Conservation (phyloP, 1,140 invertebrate genomes). For the Cydia strobilella region DNA sequence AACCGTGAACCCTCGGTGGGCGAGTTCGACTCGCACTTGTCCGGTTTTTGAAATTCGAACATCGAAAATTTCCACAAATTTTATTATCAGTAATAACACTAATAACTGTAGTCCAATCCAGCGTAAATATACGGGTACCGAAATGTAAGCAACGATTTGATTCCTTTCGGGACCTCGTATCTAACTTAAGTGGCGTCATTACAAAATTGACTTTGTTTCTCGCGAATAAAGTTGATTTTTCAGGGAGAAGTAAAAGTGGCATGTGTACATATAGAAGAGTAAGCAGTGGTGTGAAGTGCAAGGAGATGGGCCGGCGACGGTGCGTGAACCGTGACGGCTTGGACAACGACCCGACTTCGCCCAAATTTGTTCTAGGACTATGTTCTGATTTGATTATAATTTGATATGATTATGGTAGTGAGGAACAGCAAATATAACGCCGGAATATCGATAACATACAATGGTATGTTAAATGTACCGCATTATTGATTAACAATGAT, state of each 20-base stretch:
- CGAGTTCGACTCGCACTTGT: too few relatives aligned
- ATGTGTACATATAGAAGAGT: background rate
- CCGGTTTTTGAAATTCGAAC: conserved; percentile 23
- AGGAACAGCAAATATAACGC: background rate
- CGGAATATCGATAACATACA: background rate
- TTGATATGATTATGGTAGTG: background rate
- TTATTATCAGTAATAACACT: conserved; percentile 17
- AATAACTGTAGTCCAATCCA: conserved; percentile 21
- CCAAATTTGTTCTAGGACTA: conserved; percentile 34
- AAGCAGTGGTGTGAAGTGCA: conserved; percentile 7
- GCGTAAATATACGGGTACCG: conserved; percentile 15
- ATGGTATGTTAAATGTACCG: too few relatives aligned
- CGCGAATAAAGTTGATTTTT: background rate
- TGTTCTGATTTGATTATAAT: conserved; percentile 7
- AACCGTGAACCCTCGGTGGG: too few relatives aligned
- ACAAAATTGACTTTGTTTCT: background rate
- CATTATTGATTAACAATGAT: too few relatives aligned
- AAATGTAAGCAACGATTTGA: conserved; percentile 9
- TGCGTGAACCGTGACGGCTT: conserved; percentile 52
- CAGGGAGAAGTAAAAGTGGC: background rate
- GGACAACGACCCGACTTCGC: conserved; percentile 46
- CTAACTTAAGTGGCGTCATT: background rate
- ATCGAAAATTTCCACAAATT: conserved; percentile 15
- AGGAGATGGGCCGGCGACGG: conserved; percentile 36
- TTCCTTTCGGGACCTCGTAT: background rate